Base-by-base conservation (phyloP, 1,140 invertebrate species). In the Panagrolaimus sp. region DNA sequence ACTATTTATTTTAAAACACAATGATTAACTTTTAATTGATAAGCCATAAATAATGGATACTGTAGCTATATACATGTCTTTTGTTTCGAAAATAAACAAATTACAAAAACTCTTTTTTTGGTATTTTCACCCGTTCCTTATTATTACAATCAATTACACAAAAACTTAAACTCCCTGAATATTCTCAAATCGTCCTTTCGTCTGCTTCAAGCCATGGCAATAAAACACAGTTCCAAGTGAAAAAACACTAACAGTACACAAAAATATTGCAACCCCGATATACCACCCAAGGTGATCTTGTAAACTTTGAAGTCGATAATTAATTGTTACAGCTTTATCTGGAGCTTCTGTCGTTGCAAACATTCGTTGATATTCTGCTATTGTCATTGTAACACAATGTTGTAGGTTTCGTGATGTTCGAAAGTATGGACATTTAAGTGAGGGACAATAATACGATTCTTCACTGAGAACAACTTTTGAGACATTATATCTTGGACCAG, bases 361-460 rank as follows among this genome's bases (percentile, higher is more conserved):
- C 11, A 23, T 13, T 68, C 53, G n/a, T 38, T 68, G 20, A 57
- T 16, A 23, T 45, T 81, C 72, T 14, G 63, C 65, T 14, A 75
- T 63, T 5, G 79, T 79, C 13, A 76, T 73, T 38, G 75, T 67
- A 2, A 65, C 51, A 44, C 77, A 79, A 7, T 51, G 45, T 23
- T 69, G 46, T 43, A 71, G 69, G 51, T 79, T 79, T 9, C 79
- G 74, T 4, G 72, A 68, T 13, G 77, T 79, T 13, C 77, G 64
- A 45, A 79, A 82, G 67, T 80, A 79, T 9, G 78, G 78, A n/a
- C 48, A 63, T 13, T 16, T 74, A 0, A 78, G 13, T 8, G 77
- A 73, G 1, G 78, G 78, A 72, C 78, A 79, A 48, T 77, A 79
- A 63, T 81, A 79, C 4, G 76, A 63, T 23, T 79, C 78, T 63